Base-by-base conservation (phyloP, 2,113 vertebrate species). In the Genyomyrus donnyi region DNA sequence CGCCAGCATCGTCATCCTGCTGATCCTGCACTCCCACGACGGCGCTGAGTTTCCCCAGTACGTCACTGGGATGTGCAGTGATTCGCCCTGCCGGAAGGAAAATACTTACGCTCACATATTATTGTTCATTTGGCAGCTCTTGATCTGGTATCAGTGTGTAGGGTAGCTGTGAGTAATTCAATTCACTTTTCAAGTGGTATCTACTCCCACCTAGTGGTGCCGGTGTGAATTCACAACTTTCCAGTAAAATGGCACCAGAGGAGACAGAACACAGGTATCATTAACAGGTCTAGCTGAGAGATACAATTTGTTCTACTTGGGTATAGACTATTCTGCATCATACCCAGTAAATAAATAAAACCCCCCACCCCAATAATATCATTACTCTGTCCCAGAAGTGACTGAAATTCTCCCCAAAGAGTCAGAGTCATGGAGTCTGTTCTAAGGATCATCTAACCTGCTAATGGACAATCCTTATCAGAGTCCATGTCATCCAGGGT, bases 401-500 rank as follows among this genome's bases (percentile, higher is more conserved):
- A 85, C 19, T 10, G 46, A 49, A 15, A 85, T 10, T 48, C 80
- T 46, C 35, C 6, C 21, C 9, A 66, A 10, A 27, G 42, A 19
- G 3, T 48, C 35, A 2, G 52, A 35, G 27, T 10, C 52, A 39
- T 2, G 17, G 31, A 58, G 49, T 3, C 21, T 27, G 8, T 46
- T 52, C 2, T 42, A 6, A n/a, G 50, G 46, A 58, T 15, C 15
- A 46, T 88, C 89, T 49, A 91, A 96, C 95, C 94, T 94, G 95
- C 92, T 13, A 94, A 95, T 10, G 92, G 90, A 45, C 90, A 92
- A 49, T 96, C 95, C 19, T 94, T 87, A 24, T 95, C 94, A 7
- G 94, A 95, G 52, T 94, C 91, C 62, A 95, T 92, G 89, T 96
- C 94, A 83, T 96, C 95, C 91, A 94, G 85, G 0, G 91, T 91